Conservation (phyloP, 1,140 invertebrate species). For the Hyphantria cunea region DNA sequence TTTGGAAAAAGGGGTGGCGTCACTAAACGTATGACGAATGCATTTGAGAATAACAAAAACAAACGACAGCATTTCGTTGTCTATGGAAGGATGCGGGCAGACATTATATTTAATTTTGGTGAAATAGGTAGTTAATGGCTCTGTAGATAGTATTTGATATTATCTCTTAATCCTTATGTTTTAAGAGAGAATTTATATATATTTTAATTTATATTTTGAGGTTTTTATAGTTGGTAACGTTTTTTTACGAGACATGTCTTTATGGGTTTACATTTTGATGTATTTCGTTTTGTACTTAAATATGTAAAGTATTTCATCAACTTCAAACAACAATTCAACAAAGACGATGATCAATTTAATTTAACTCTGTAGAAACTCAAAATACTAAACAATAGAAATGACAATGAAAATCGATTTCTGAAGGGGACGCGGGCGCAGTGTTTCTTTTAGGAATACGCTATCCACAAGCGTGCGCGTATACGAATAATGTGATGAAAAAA, state of each 20-base stretch:
- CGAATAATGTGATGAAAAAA: not conserved
- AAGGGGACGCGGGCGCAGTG: conserved; percentile 35
- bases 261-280: no score
- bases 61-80: conserved; percentile 1
- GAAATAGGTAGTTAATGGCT: not conserved
- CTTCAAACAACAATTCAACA: no score
- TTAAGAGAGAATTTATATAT: not conserved
- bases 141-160: not conserved
- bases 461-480: conserved; percentile 15
- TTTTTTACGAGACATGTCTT: no score
- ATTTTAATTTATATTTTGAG: no score
- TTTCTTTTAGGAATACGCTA: conserved; percentile 35
- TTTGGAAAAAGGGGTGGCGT: not conserved
- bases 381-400: not conserved
- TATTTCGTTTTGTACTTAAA: not conserved
- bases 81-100: conserved; percentile 1
- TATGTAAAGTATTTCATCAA: no score
- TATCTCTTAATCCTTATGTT: not conserved
- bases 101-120: not conserved
- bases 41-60: not conserved
- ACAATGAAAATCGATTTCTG: conserved; percentile 26
- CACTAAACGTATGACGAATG: conserved; percentile 2
- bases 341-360: no score
- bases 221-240: no score
- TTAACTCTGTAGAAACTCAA: no score